Conservation (phyloP, 2,888 invertebrate species). For the Apamea sordens region DNA sequence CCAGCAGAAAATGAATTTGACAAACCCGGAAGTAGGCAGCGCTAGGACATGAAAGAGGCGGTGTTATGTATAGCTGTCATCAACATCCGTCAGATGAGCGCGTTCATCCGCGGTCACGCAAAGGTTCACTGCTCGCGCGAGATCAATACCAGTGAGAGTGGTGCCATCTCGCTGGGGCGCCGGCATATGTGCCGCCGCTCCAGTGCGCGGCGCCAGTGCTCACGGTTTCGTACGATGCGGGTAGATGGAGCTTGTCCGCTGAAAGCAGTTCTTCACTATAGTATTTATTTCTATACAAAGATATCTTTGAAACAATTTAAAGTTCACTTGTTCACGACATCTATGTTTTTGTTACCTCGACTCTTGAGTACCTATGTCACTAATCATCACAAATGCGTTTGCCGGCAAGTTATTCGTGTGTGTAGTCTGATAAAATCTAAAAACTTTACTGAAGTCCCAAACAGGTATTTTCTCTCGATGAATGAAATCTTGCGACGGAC, state of each 20-base stretch:
- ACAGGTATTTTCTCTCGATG: neutral
- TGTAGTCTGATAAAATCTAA: neutral
- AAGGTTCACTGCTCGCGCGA: conserved; percentile 36
- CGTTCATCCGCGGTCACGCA: conserved; percentile 43
- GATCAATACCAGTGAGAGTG: conserved; percentile 58
- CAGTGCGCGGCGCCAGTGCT: neutral
- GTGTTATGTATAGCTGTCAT: conserved; percentile 51
- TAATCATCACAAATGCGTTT: too few species aligned
- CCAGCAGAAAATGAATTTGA: conserved; percentile 24
- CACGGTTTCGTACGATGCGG: conserved; percentile 15
- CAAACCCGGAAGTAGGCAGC: conserved; percentile 45
- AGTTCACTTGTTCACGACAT: neutral
- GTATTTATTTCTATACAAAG: neutral
- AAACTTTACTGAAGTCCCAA: too few species aligned
- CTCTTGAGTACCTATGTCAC: neutral
- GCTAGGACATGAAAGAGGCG: conserved; percentile 58
- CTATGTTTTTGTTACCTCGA: neutral
- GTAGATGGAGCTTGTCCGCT: conserved; percentile 52
- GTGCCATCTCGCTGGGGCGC: conserved; percentile 54
- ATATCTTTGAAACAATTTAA: neutral
- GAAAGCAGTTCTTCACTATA: neutral
- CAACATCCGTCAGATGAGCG: conserved; percentile 55
- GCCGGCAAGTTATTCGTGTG: neutral
- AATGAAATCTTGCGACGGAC: neutral
- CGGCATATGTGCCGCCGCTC: neutral